Evolutionary conservation across 2,888 invertebrate genomes (phyloP).

Genomic region (Ectobius pallidus): DNA sequence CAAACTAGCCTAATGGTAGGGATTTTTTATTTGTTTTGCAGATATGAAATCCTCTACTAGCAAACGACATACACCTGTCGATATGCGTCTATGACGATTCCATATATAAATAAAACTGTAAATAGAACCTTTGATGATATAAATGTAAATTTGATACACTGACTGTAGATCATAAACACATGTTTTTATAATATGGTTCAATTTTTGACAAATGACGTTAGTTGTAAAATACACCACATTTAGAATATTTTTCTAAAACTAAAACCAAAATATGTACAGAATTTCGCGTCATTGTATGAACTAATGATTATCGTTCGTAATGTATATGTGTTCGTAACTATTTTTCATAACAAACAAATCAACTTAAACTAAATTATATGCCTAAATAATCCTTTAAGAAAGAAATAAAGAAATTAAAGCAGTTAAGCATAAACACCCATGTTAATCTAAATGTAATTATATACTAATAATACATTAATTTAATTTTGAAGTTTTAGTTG

Average conservation of each 20-base stretch:
- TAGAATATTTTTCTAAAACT: constrained; percentile 22
- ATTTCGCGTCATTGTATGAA: background rate
- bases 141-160: background rate
- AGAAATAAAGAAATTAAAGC: background rate
- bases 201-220: background rate
- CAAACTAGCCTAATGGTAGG: too few relatives aligned
- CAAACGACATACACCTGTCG: too few relatives aligned
- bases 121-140: background rate
- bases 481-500: background rate
- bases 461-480: constrained; percentile 6
- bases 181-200: background rate
- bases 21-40: too few relatives aligned
- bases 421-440: background rate
- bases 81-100: too few relatives aligned
- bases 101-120: background rate
- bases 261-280: constrained; percentile 18
- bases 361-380: background rate
- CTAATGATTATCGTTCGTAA: background rate
- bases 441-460: constrained; percentile 22
- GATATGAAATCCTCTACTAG: too few relatives aligned
- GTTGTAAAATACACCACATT: background rate
- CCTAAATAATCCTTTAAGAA: background rate
- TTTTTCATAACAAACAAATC: background rate
- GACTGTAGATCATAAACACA: background rate
- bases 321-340: background rate